Base-by-base conservation (phyloP, 2,113 vertebrate genomes). In the Menura novaehollandiae region DNA sequence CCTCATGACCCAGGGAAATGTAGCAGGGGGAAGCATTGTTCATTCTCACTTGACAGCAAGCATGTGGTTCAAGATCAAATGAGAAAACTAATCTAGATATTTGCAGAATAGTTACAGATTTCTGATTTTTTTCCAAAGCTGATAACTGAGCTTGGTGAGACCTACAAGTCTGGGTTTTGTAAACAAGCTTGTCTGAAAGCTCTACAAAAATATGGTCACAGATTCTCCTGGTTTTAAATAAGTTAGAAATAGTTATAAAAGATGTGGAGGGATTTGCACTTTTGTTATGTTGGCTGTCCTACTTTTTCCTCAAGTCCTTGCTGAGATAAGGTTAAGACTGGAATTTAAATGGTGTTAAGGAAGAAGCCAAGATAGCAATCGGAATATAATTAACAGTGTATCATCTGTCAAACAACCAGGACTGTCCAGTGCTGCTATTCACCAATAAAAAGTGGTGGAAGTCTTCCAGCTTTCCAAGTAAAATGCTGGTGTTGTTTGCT, bases 351-450 rank as follows among this genome's bases (percentile, higher is more conserved):
- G 33, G 68, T 77, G 92, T 71, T 86, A 89, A 85, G 69, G 89
- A 96, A 96, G 77, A 90, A 91, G 75, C 37, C 63, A 26, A 91
- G 94, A 97, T 93, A 91, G 47, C 22, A 75, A 95, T 96, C 96
- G 81, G 96, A 95, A 92, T 95, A 93, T 63, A 92, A 90, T 94
- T 92, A 94, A 83, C 75, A 44, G 52, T 13, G 55, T 91, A 90
- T 86, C 88, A 56, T 59, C 72, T 96, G 82, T 85, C 93, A 49
- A 35, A 68, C 44, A 87, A 58, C 27, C 35, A 47, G 37, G 47
- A 18, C 89, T 88, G 90, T 53, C 85, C 75, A 76, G 58, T 0
- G 1, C 44, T 37, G 41, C 51, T 55, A 43, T 73, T 80, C 67
- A 75, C 55, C 63, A 41, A 1, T 21, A 68, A 53, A 52, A 85